phyloP scores from a whole-genome alignment of 2,888 invertebrate species.

The Orchesella flavescens region DNA sequence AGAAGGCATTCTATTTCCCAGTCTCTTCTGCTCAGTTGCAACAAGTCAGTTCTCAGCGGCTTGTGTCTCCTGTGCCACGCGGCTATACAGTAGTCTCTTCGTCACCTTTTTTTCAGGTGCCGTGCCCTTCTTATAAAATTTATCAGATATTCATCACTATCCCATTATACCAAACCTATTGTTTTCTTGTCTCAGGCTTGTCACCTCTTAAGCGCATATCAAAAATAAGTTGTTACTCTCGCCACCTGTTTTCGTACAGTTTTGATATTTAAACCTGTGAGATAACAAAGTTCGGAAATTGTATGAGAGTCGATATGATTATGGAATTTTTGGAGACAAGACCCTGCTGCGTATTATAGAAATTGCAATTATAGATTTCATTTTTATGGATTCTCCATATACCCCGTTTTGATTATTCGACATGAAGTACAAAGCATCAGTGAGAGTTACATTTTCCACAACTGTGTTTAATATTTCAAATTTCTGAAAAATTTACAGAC shows the following conservation, averaged over 20 bases:
- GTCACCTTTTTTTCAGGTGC: conserved; percentile 66
- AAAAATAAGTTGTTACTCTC: not conserved
- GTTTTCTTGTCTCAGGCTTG: conserved; percentile 44
- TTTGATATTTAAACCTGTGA: not conserved
- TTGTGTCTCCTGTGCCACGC: conserved; percentile 70
- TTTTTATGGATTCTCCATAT: not conserved
- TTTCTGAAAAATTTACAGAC: too few species aligned
- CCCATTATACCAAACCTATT: conserved; percentile 40
- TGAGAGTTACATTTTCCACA: too few species aligned
- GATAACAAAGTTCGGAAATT: conserved; percentile 9
- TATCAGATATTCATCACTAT: conserved; percentile 8
- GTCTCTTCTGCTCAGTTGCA: conserved; percentile 69
- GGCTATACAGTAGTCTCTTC: conserved; percentile 54
- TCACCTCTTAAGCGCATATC: not conserved
- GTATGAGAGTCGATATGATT: not conserved
- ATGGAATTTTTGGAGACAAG: conserved; percentile 36
- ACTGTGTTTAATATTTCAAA: too few species aligned
- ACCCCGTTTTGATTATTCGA: too few species aligned
- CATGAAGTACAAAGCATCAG: too few species aligned
- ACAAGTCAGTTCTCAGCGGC: conserved; percentile 70
- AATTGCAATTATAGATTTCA: not conserved
- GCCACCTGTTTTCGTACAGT: conserved; percentile 38
- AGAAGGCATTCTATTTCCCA: conserved; percentile 60
- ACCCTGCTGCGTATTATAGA: not conserved
- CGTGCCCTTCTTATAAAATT: conserved; percentile 33